Conservation (phyloP, 2,797 vertebrate species). For the Anabas testudineus region DNA sequence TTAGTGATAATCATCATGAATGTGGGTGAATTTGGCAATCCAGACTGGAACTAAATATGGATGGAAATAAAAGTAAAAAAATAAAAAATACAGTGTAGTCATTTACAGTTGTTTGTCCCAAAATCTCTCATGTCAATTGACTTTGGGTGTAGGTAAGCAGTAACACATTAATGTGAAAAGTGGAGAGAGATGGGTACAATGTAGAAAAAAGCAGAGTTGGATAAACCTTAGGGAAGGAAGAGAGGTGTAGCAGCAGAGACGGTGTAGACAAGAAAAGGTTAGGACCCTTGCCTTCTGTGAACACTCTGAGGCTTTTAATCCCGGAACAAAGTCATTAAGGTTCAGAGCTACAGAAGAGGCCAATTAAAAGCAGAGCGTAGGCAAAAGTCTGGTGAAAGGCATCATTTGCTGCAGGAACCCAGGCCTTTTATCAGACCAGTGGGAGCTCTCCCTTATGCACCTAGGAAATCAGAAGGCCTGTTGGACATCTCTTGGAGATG, state of each 20-base stretch:
- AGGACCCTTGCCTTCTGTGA: constrained; percentile 75
- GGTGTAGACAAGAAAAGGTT: constrained; percentile 70
- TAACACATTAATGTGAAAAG: constrained; percentile 21
- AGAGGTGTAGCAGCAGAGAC: constrained; percentile 26
- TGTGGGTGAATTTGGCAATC: neutral
- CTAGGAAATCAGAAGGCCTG: constrained; percentile 65
- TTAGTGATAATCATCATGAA: neutral
- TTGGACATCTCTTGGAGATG: constrained; percentile 55
- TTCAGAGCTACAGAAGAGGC: constrained; percentile 79
- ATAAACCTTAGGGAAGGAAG: constrained; percentile 14
- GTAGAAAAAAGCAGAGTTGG: constrained; percentile 13
- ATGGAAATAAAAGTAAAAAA: constrained; percentile 16
- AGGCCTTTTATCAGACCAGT: constrained; percentile 76
- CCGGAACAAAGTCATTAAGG: constrained; percentile 84
- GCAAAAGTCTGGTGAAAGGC: constrained; percentile 71
- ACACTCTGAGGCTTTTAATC: constrained; percentile 81
- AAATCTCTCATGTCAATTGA: neutral
- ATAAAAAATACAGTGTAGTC: neutral
- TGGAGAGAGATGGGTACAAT: neutral
- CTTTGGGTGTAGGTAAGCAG: neutral
- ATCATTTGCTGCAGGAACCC: constrained; percentile 75
- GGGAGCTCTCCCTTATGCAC: constrained; percentile 54
- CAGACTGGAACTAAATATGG: neutral
- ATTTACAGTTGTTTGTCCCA: neutral
- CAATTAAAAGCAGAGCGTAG: constrained; percentile 80